Evolutionary conservation across 2,888 invertebrate genomes (phyloP), one percentile per base, ranked within the genome.

Genomic region (Muscina levida): DNA sequence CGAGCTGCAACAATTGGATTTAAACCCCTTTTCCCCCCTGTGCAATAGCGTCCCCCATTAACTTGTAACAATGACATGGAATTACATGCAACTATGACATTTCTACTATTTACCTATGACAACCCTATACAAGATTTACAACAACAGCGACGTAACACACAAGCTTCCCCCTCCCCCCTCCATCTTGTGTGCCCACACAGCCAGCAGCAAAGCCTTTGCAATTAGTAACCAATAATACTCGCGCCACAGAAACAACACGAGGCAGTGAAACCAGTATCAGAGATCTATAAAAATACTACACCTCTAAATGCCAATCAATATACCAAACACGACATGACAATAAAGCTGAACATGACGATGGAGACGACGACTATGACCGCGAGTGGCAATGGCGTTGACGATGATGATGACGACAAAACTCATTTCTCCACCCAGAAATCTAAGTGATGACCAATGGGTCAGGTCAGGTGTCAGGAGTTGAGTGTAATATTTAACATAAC

Each of bases 401-500:
- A 31, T 31, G 31, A 31, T 8, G 31, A 31, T 8, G 8, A 31
- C 31, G 8, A 31, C 3, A 3, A 31, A 31, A 31, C 31, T 31
- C 31, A 31, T 31, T 3, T 8, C 31, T 31, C 31, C 31, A 5
- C 31, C 31, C 31, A 5, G 8, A 31, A 5, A 31, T 31, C 31
- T 31, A 8, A n/a, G 4, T 31, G 8, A 31, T 31, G 31, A 31
- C 31, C 19, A 19, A 39, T 59, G 59, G 31, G 31, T 31, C 31
- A 31, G 59, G 42, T 57, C 70, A 80, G 71, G 71, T 74, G 81
- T 74, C 74, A 74, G 59, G 42, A 72, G 74, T 67, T 74, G 70
- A 53, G 59, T 70, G 66, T 66, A 76, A 66, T 73, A 73, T 80
- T 77, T 77, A 80, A 77, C 53, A 70, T 80, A 71, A 77, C 77